phyloP scores from a whole-genome alignment of 2,888 invertebrate genomes.

The Calameuta idolon region DNA sequence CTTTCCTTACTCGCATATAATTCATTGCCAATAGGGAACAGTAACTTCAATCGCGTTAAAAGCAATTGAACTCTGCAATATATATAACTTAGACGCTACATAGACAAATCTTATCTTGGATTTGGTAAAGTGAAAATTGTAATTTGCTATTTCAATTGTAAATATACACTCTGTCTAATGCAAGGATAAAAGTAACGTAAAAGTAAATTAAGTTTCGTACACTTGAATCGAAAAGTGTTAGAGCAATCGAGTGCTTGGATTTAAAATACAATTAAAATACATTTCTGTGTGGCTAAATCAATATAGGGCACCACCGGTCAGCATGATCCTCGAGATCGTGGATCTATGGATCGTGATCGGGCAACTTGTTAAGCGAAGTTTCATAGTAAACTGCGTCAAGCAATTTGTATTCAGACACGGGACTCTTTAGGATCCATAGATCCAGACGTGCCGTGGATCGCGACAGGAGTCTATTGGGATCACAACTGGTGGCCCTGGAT shows the following conservation, averaged over 20 bases:
- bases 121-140: slow-evolving; percentile 40
- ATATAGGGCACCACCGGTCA: slow-evolving; percentile 40
- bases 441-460: background rate
- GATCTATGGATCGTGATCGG: background rate
- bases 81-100: slow-evolving; percentile 49
- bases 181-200: slow-evolving; percentile 47
- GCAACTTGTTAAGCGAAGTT: background rate
- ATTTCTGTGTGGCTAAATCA: slow-evolving; percentile 46
- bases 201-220: slow-evolving; percentile 52
- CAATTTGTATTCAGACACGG: background rate
- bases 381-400: background rate
- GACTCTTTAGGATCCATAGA: background rate
- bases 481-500: background rate
- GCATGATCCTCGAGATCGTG: background rate
- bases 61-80: background rate
- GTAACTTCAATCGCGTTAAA: background rate
- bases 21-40: background rate
- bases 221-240: slow-evolving; percentile 39
- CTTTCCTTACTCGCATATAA: background rate
- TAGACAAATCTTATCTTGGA: slow-evolving; percentile 38
- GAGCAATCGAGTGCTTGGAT: slow-evolving; percentile 41
- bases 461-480: background rate
- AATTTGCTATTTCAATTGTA: slow-evolving; percentile 37
- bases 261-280: slow-evolving; percentile 36
- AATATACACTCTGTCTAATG: slow-evolving; percentile 56